Conservation (phyloP, 1,140 invertebrate genomes). For the Bombus polaris region DNA sequence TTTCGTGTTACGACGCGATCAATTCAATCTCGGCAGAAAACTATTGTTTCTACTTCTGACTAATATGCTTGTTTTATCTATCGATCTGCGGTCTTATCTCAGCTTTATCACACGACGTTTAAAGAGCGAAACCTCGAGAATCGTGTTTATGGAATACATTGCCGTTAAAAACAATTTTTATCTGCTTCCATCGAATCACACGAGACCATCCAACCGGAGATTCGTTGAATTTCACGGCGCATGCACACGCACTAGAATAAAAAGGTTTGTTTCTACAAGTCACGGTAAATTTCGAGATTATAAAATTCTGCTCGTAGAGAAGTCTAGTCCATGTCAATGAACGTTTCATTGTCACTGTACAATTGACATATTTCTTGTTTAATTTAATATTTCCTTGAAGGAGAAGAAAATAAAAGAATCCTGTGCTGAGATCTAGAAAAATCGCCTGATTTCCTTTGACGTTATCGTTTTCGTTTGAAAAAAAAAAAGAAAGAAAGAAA, state of each 20-base stretch:
- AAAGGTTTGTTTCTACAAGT: too few relatives aligned
- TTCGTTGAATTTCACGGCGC: neutral
- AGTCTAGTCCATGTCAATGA: too few relatives aligned
- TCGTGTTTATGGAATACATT: neutral
- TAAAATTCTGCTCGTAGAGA: too few relatives aligned
- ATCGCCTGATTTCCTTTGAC: neutral
- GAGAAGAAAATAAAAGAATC: neutral
- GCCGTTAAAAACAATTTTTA: neutral
- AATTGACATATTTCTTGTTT: too few relatives aligned
- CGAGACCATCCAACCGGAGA: too few relatives aligned
- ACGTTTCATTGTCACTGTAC: too few relatives aligned
- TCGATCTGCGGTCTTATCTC: slow-evolving; percentile 10
- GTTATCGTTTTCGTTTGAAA: neutral
- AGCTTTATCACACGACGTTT: neutral
- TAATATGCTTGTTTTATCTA: neutral
- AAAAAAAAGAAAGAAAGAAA: neutral
- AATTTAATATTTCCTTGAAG: too few relatives aligned
- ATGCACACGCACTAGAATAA: too few relatives aligned
- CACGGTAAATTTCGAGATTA: too few relatives aligned
- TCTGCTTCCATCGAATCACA: neutral
- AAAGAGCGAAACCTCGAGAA: neutral
- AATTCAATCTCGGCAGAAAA: neutral
- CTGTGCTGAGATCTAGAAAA: neutral
- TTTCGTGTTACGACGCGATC: neutral
- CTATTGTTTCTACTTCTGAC: too few relatives aligned